Conservation (phyloP, 2,797 vertebrate species). For the Semotilus atromaculatus region DNA sequence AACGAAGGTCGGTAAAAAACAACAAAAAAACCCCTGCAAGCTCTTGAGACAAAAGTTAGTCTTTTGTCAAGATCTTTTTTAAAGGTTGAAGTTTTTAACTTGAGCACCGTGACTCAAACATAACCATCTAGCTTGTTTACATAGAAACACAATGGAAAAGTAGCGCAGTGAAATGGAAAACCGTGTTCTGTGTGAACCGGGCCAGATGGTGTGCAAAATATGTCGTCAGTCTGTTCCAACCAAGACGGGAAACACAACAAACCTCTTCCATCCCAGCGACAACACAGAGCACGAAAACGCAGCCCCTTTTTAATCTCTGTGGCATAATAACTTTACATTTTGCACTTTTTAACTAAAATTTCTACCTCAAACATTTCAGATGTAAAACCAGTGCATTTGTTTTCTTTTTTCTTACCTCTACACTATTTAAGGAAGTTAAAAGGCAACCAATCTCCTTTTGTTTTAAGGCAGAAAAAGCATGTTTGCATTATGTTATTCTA, state of each 20-base stretch:
- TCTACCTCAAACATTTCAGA: background rate
- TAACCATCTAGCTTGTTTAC: too few species aligned
- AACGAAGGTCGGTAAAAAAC: too few species aligned
- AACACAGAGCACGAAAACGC: background rate
- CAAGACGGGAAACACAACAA: background rate
- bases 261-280: background rate
- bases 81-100: too few species aligned
- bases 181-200: too few species aligned
- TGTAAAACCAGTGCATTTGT: background rate
- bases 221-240: too few species aligned
- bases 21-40: rapidly evolving
- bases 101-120: too few species aligned
- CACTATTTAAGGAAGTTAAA: background rate
- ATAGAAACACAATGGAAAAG: too few species aligned
- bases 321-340: too few species aligned
- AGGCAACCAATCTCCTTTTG: background rate
- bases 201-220: background rate
- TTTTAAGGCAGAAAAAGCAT: background rate
- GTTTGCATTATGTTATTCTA: background rate
- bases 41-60: too few species aligned
- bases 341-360: too few species aligned
- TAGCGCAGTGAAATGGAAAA: too few species aligned
- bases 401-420: background rate
- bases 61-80: too few species aligned
- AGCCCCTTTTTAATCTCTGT: background rate